Conservation (phyloP, 2,888 invertebrate species). For the Schizaphis graminum region DNA sequence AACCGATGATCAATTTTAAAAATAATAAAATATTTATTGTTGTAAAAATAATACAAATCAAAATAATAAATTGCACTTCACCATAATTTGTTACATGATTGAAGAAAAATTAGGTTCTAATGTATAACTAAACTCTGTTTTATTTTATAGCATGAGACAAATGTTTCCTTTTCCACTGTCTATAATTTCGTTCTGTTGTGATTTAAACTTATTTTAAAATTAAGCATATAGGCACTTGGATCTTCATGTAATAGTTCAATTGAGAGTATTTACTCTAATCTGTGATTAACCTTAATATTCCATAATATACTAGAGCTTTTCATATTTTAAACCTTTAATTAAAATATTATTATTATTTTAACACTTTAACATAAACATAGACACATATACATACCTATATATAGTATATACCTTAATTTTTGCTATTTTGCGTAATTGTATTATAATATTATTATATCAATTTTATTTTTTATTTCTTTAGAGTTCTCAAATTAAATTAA, state of each 20-base stretch:
- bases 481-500: not conserved
- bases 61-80: too few relatives aligned
- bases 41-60: too few relatives aligned
- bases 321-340: not conserved
- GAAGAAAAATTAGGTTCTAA: too few relatives aligned
- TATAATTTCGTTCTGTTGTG: not conserved
- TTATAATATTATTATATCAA: not conserved
- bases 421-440: not conserved
- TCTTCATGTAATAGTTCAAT: not conserved
- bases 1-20: not conserved
- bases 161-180: fast-evolving
- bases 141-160: not conserved
- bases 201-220: not conserved
- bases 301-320: not conserved
- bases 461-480: not conserved
- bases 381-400: too few relatives aligned
- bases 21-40: not conserved
- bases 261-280: not conserved
- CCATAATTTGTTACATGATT: too few relatives aligned
- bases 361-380: too few relatives aligned
- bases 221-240: not conserved
- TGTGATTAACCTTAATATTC: not conserved
- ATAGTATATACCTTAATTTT: not conserved
- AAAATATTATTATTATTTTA: not conserved
- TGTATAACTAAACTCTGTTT: not conserved